These are phyloP conservation scores for Tenthredo mesomela DNA, from an alignment of 2,888 invertebrate species.

Conservation along the genomic window DNA sequence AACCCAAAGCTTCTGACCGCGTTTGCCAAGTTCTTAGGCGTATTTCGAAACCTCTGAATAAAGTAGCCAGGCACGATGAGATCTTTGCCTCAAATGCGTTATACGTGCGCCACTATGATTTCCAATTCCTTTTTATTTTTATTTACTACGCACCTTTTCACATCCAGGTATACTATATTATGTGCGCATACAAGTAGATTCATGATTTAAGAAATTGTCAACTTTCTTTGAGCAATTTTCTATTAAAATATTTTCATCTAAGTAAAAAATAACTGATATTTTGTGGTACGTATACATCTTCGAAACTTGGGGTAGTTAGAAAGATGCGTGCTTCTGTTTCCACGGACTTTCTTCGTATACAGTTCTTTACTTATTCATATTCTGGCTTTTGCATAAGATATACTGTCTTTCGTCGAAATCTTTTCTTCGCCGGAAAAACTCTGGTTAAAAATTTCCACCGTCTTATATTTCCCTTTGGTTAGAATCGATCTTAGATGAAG, in stretches of 20 bases:
- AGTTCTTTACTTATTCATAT: conserved; percentile 30
- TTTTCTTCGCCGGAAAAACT: neutral
- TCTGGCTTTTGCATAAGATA: conserved; percentile 32
- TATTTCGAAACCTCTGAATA: conserved; percentile 28
- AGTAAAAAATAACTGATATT: neutral
- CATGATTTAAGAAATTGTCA: neutral
- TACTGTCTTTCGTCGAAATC: conserved; percentile 21
- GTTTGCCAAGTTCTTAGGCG: conserved; percentile 12
- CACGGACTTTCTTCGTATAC: neutral
- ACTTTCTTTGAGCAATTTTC: neutral
- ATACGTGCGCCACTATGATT: conserved; percentile 12
- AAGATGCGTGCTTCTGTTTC: conserved; percentile 8
- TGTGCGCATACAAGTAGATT: neutral
- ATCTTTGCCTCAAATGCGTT: conserved; percentile 27
- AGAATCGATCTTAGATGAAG: neutral
- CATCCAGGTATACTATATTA: neutral
- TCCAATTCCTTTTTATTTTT: conserved; percentile 45
- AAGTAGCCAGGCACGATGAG: conserved; percentile 23
- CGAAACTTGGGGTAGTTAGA: neutral
- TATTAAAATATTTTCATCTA: neutral
- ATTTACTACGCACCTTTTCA: neutral
- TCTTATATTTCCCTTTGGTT: conserved; percentile 32
- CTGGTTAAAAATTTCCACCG: neutral
- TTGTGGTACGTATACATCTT: neutral
- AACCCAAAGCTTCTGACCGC: neutral